Conservation (phyloP, 2,888 invertebrate genomes). For the Mystacides longicornis region DNA sequence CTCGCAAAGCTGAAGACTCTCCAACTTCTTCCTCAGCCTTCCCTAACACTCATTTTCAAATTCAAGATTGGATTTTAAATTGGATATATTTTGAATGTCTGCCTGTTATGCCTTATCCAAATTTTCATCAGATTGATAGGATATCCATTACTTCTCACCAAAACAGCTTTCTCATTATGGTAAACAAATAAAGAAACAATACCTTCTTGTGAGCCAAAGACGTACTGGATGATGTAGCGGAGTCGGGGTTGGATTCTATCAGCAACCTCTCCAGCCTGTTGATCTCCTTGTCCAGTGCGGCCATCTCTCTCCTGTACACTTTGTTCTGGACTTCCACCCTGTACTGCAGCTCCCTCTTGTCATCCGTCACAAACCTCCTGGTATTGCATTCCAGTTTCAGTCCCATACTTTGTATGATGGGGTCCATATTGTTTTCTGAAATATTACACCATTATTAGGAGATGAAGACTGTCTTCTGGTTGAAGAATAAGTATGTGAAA, state of each 20-base stretch:
- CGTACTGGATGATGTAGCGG: constrained; percentile 48
- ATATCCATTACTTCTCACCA: no score
- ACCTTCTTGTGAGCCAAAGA: constrained; percentile 42
- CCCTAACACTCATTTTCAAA: no score
- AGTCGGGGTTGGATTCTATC: constrained; percentile 46
- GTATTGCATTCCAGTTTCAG: constrained; percentile 84
- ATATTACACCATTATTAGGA: no score
- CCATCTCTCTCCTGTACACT: constrained; percentile 78
- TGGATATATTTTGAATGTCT: no score
- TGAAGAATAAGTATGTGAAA: no score
- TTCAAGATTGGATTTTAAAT: no score
- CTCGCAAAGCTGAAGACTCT: no score
- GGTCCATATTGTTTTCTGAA: constrained; percentile 61
- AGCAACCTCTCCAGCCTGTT: constrained; percentile 63
- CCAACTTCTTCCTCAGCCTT: no score
- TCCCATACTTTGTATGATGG: constrained; percentile 82
- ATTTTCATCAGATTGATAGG: no score
- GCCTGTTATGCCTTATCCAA: no score
- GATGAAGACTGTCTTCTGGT: no score
- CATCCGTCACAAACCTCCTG: constrained; percentile 74
- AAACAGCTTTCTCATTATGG: no score
- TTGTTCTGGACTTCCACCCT: constrained; percentile 87
- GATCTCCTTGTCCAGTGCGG: constrained; percentile 71
- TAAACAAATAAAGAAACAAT: background rate
- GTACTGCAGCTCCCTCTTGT: constrained; percentile 73